Evolutionary conservation across 2,888 invertebrate species (phyloP).

Genomic region (Loripinus fragilis): DNA sequence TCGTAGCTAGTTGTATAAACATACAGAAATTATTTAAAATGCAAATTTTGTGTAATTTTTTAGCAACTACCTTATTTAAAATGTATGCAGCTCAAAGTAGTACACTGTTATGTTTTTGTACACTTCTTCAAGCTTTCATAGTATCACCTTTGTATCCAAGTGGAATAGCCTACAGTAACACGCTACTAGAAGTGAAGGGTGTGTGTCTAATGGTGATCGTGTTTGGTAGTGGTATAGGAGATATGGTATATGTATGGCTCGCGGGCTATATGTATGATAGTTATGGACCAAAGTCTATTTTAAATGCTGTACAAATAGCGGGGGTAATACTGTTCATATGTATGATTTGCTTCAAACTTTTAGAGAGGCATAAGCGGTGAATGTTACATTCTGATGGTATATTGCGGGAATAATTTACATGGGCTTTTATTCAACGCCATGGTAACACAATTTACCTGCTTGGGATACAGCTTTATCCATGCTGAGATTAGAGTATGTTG

Average conservation of each 20-base stretch:
- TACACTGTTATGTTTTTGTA: constrained; percentile 26
- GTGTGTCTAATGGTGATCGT: constrained; percentile 34
- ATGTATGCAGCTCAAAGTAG: neutral
- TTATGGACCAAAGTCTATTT: constrained; percentile 34
- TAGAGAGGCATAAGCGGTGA: too few species aligned
- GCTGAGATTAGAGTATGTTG: too few species aligned
- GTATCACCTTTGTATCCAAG: constrained; percentile 26
- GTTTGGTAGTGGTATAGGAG: constrained; percentile 29
- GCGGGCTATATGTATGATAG: constrained; percentile 29
- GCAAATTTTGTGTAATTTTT: neutral
- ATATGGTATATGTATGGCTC: constrained; percentile 32
- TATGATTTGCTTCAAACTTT: too few species aligned
- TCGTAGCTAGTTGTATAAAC: neutral
- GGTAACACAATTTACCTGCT: too few species aligned
- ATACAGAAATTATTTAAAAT: constrained; percentile 5
- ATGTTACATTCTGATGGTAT: too few species aligned
- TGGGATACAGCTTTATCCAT: too few species aligned
- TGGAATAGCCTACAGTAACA: constrained; percentile 34
- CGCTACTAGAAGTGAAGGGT: constrained; percentile 30
- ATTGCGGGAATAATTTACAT: too few species aligned
- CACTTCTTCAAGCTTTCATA: constrained; percentile 24
- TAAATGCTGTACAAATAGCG: constrained; percentile 35
- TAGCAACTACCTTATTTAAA: neutral
- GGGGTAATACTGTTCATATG: constrained; percentile 16
- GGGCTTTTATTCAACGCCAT: too few species aligned